phyloP scores from a whole-genome alignment of 1,140 invertebrate genomes.

The Helicoverpa armigera region DNA sequence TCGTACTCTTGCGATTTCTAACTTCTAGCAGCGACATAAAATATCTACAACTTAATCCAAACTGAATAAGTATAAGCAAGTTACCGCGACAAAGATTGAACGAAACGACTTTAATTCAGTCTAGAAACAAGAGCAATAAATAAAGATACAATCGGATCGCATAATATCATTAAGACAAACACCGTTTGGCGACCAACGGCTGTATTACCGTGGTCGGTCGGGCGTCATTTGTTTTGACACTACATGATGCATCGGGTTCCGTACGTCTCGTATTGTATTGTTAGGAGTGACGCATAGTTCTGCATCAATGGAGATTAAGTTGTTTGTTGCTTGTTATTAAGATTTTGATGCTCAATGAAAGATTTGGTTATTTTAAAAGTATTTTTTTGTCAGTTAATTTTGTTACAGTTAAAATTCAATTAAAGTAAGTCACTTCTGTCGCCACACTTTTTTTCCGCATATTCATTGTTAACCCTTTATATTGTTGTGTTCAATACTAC shows the following conservation, averaged over 20 bases:
- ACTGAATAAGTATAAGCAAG: background rate
- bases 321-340: background rate
- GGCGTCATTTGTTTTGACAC: constrained; percentile 42
- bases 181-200: constrained; percentile 3
- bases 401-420: too few species aligned
- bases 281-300: constrained; percentile 61
- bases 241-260: constrained; percentile 47
- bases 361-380: background rate
- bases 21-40: too few species aligned
- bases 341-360: background rate
- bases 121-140: constrained; percentile 9
- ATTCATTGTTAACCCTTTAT: too few species aligned
- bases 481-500: too few species aligned
- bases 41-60: too few species aligned
- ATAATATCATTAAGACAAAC: background rate
- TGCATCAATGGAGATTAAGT: background rate
- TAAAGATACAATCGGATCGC: constrained; percentile 40
- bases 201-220: constrained; percentile 1
- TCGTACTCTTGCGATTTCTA: too few species aligned
- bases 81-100: too few species aligned
- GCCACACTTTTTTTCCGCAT: too few species aligned
- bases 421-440: too few species aligned
- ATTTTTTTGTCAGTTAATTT: too few species aligned
- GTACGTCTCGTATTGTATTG: constrained; percentile 63
- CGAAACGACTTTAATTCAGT: constrained; percentile 12